These are phyloP conservation scores for Podocnemis expansa DNA, from an alignment of 2,113 vertebrate genomes.

Conservation along the genomic window DNA sequence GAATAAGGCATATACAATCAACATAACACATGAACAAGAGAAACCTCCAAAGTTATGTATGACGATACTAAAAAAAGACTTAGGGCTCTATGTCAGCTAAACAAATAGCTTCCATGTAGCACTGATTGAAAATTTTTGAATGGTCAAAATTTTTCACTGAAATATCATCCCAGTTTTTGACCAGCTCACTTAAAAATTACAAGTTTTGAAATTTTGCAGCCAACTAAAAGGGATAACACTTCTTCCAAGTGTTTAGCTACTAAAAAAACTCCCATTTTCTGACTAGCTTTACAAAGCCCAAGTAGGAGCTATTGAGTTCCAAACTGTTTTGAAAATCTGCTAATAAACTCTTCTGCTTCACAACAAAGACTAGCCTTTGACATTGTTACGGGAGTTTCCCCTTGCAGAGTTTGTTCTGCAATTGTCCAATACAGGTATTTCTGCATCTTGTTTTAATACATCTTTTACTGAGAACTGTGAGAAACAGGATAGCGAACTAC, in stretches of 20 bases:
- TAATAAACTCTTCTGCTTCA: not conserved
- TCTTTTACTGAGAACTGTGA: not conserved
- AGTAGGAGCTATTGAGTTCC: not conserved
- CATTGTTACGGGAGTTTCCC: not conserved
- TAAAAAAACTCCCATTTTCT: not conserved
- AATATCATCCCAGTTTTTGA: not conserved
- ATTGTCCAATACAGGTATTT: not conserved
- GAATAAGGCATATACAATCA: not conserved
- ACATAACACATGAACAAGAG: not conserved
- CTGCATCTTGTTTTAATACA: not conserved
- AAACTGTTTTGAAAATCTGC: not conserved
- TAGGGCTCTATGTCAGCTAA: not conserved
- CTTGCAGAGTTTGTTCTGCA: accelerated
- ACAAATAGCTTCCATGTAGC: not conserved
- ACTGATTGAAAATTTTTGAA: not conserved
- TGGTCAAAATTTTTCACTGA: not conserved
- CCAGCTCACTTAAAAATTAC: not conserved
- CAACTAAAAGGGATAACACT: not conserved
- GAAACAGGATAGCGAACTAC: not conserved
- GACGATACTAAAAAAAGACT: not conserved
- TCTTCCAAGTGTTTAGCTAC: not conserved
- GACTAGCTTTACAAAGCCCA: not conserved
- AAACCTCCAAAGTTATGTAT: not conserved
- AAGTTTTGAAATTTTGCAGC: not conserved
- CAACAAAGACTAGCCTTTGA: not conserved